Percentiles rank a stretch among this genome's conserved stretches.
Conservation (phyloP, 2,113 vertebrate species). For the Hymenochirus boettgeri region DNA sequence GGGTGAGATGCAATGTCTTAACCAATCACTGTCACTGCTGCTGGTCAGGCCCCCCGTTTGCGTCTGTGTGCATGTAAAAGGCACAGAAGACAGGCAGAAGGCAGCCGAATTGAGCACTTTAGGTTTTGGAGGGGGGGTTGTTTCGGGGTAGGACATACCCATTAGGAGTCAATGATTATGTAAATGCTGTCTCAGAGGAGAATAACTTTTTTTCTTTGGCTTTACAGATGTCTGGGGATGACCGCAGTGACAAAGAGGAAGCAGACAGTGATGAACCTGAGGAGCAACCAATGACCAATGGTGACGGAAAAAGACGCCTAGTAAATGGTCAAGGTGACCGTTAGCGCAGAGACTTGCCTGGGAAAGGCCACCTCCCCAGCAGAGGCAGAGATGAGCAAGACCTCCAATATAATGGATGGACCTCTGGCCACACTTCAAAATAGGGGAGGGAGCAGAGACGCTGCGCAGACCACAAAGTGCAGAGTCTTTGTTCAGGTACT, state of each 20-base stretch:
- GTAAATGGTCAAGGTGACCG: constrained; percentile 28
- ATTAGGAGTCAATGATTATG: too few species aligned
- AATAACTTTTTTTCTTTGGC: not conserved
- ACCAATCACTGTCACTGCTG: too few species aligned
- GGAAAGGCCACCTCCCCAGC: not conserved
- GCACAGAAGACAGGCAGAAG: too few species aligned
- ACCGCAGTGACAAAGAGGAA: constrained; percentile 39
- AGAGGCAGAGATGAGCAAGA: constrained; percentile 13
- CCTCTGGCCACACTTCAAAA: constrained; percentile 2
- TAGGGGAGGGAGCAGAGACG: constrained; percentile 15
- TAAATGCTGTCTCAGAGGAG: not conserved
- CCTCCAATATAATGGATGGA: not conserved
- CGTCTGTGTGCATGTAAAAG: too few species aligned
- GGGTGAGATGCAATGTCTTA: too few species aligned
- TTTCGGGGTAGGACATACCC: too few species aligned
- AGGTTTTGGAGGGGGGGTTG: too few species aligned
- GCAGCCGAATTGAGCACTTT: too few species aligned
- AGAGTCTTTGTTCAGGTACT: constrained; percentile 12
- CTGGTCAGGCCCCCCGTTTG: too few species aligned
- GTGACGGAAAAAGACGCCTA: constrained; percentile 28
- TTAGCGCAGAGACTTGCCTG: not conserved
- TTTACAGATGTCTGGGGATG: constrained; percentile 36
- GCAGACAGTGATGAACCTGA: constrained; percentile 25
- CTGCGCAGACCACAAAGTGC: not conserved
- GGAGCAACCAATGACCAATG: constrained; percentile 24